Conservation (phyloP, 2,888 invertebrate genomes). For the Philonicus albiceps region DNA sequence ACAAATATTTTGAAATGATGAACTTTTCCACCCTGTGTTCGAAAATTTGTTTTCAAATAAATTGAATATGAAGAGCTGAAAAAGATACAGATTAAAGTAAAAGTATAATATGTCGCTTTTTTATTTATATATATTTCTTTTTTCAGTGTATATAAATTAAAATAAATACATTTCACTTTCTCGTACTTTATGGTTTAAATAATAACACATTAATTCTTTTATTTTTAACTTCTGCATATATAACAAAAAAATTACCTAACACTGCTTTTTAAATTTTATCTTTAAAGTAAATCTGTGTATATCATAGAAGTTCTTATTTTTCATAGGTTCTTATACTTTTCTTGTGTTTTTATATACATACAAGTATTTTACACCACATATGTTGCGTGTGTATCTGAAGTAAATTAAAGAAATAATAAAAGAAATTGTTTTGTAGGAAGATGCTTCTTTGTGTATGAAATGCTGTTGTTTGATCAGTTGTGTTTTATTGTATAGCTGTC, state of each 20-base stretch:
- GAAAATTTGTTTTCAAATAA: not conserved
- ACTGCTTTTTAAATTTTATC: conserved; percentile 37
- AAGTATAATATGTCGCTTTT: conserved; percentile 49
- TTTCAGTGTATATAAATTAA: conserved; percentile 62
- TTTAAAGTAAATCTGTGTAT: conserved; percentile 32
- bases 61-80: not conserved
- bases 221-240: conserved; percentile 37
- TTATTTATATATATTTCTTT: conserved; percentile 60
- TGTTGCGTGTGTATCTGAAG: not conserved
- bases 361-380: conserved; percentile 18
- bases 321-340: not conserved
- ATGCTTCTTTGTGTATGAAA: conserved; percentile 12
- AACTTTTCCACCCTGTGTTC: too few relatives aligned
- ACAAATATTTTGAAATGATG: too few relatives aligned
- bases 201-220: conserved; percentile 40
- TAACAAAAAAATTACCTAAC: conserved; percentile 35
- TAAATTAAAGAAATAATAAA: conserved; percentile 37
- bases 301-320: conserved; percentile 16
- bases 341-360: conserved; percentile 22
- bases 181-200: conserved; percentile 27
- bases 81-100: not conserved
- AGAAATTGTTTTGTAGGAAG: not conserved
- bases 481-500: conserved; percentile 7
- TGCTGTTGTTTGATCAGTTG: conserved; percentile 6
- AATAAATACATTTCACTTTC: conserved; percentile 56